Evolutionary conservation across 2,888 invertebrate species (phyloP).

Genomic region (Cantharis rufa): DNA sequence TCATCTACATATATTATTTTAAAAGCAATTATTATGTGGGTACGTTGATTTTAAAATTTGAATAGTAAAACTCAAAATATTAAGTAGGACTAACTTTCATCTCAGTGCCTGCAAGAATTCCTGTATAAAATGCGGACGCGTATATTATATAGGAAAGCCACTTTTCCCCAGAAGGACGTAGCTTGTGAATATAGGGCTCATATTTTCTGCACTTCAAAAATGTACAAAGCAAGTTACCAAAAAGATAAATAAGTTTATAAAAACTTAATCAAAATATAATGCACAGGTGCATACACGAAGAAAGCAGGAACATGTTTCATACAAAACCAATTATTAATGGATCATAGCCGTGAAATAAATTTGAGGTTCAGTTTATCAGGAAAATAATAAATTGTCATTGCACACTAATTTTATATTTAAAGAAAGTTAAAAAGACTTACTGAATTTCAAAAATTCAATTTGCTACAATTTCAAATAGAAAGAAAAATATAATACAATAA

Average conservation of each 20-base stretch:
- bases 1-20: neutral
- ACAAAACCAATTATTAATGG: neutral
- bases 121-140: neutral
- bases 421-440: neutral
- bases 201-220: neutral
- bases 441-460: neutral
- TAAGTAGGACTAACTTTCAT: neutral
- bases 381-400: neutral
- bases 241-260: neutral
- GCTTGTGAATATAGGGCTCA: neutral
- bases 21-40: neutral
- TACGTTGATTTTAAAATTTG: neutral
- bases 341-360: neutral
- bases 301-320: neutral
- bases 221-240: neutral
- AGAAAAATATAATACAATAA: neutral
- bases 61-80: neutral
- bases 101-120: neutral
- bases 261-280: neutral
- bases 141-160: neutral
- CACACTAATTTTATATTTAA: neutral
- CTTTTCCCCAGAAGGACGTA: neutral
- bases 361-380: neutral
- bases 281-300: neutral
- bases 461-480: neutral